These are phyloP conservation scores for Chloroclysta siterata DNA, from an alignment of 2,888 invertebrate species.

Conservation along the genomic window DNA sequence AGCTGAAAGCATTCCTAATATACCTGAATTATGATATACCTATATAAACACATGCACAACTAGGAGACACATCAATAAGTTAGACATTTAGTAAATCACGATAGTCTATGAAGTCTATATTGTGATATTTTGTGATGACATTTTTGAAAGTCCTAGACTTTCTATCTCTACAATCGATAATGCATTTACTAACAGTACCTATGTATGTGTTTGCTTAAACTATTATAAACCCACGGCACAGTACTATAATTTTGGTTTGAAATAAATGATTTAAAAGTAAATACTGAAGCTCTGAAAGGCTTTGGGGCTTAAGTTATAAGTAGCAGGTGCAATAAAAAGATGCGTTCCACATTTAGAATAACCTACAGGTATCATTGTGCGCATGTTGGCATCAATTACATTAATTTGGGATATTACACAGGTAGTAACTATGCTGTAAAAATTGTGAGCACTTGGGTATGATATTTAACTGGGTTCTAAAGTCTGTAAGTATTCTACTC, in stretches of 20 bases:
- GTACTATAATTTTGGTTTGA: constrained; percentile 9
- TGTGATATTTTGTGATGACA: constrained; percentile 31
- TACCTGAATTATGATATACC: background rate
- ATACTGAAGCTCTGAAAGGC: constrained; percentile 5
- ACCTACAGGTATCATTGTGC: constrained; percentile 37
- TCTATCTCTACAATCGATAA: constrained; percentile 11
- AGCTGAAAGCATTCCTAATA: constrained; percentile 25
- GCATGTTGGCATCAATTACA: constrained; percentile 53
- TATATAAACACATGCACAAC: constrained; percentile 17
- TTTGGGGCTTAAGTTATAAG: constrained; percentile 21
- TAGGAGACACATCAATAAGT: constrained; percentile 20
- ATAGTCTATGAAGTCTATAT: constrained; percentile 22
- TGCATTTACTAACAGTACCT: constrained; percentile 16
- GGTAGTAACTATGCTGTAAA: constrained; percentile 34
- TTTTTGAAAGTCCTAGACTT: constrained; percentile 23
- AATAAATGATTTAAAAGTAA: constrained; percentile 12
- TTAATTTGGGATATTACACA: constrained; percentile 46
- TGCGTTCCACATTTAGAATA: constrained; percentile 41
- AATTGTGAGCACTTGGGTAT: constrained; percentile 36
- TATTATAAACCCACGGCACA: constrained; percentile 10
- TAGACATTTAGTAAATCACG: constrained; percentile 7
- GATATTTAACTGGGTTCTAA: constrained; percentile 14
- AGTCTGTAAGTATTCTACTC: constrained; percentile 23
- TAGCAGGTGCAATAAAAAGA: background rate
- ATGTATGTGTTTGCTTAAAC: constrained; percentile 4